These are phyloP conservation scores for Pituophis catenifer DNA, from an alignment of 2,113 vertebrate species.

Conservation along the genomic window DNA sequence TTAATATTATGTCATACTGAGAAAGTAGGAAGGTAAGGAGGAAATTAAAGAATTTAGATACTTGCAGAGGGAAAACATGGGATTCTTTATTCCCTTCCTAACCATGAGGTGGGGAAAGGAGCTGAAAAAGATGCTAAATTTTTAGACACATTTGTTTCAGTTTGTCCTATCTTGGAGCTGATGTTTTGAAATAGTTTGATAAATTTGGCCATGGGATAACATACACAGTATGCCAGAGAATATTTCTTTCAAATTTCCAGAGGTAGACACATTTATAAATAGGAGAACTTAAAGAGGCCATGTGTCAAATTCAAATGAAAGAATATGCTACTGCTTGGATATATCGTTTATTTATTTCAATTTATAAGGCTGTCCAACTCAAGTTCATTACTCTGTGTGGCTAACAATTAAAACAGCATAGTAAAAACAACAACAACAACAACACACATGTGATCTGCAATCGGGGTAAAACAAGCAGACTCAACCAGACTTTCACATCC, in stretches of 20 bases:
- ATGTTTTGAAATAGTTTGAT: neutral
- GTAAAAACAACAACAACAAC: neutral
- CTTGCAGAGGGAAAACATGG: neutral
- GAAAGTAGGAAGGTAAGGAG: neutral
- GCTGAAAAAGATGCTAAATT: neutral
- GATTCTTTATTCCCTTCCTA: neutral
- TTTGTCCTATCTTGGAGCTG: neutral
- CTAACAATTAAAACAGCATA: neutral
- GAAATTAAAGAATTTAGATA: neutral
- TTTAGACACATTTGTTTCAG: neutral
- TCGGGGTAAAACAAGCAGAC: neutral
- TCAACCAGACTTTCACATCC: neutral
- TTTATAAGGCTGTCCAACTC: neutral
- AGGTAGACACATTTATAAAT: neutral
- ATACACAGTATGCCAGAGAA: too few relatives aligned
- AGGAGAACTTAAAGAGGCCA: neutral
- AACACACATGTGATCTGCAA: neutral
- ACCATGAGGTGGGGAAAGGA: neutral
- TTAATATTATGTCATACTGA: neutral
- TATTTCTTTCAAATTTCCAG: neutral
- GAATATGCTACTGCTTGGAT: neutral
- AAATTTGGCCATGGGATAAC: neutral
- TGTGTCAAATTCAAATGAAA: neutral
- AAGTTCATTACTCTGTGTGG: neutral
- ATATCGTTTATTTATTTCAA: neutral